These are phyloP conservation scores for Tethea ocularis DNA, from an alignment of 2,888 invertebrate species.

Conservation along the genomic window DNA sequence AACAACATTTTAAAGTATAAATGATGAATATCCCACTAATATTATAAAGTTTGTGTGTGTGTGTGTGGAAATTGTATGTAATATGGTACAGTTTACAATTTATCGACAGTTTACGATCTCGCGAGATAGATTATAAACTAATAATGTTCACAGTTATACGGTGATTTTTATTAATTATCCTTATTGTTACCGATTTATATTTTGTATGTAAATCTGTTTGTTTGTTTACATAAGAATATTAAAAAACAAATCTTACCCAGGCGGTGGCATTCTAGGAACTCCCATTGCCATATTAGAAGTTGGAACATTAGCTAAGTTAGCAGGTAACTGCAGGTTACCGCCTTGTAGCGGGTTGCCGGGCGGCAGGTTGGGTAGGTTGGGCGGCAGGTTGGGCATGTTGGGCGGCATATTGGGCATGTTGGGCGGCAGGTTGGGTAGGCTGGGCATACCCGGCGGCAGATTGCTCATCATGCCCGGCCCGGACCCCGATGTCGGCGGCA, in stretches of 20 bases:
- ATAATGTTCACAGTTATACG: too few species aligned
- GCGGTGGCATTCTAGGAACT: conserved; percentile 63
- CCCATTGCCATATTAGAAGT: conserved; percentile 33
- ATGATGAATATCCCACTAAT: too few species aligned
- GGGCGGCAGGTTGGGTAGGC: conserved; percentile 13
- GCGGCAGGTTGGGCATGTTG: conserved; percentile 17
- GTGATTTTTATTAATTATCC: too few species aligned
- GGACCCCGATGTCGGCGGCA: conserved; percentile 29
- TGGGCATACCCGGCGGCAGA: conserved; percentile 23
- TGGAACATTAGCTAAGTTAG: conserved; percentile 25
- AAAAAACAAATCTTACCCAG: conserved; percentile 47
- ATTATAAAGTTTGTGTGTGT: too few species aligned
- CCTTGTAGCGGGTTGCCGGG: conserved; percentile 15
- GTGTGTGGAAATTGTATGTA: too few species aligned
- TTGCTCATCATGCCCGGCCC: conserved; percentile 16
- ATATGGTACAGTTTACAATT: too few species aligned
- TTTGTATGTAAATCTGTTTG: too few species aligned
- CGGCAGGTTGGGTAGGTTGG: background rate
- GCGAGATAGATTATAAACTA: too few species aligned
- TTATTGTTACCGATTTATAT: too few species aligned
- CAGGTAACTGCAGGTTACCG: conserved; percentile 24
- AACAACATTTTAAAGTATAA: background rate
- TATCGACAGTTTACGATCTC: too few species aligned
- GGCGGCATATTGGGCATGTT: background rate
- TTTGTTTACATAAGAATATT: too few species aligned